Conservation (phyloP, 37 sponge, comb jelly and placozoan genomes). For the Amphimedon queenslandica region DNA sequence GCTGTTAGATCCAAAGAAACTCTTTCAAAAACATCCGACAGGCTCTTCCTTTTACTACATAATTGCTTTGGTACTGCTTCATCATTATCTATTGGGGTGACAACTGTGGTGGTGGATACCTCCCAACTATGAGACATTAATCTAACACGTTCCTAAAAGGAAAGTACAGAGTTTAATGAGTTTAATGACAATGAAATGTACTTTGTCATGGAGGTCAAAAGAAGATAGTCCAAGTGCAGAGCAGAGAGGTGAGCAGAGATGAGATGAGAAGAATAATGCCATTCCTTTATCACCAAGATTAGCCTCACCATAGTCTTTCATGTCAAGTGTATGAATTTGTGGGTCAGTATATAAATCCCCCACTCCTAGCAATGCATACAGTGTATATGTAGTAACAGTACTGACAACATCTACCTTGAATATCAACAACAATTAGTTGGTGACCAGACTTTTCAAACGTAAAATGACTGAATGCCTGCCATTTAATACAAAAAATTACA, state of each 20-base stretch:
- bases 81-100: too few species aligned
- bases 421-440: constrained; percentile 84
- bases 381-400: neutral
- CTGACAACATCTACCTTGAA: constrained; percentile 61
- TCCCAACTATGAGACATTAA: constrained; percentile 25
- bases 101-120: constrained; percentile 19
- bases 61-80: too few species aligned
- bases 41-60: neutral
- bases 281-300: constrained; percentile 83
- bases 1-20: neutral
- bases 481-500: neutral
- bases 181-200: neutral
- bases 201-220: constrained; percentile 66
- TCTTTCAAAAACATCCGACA: neutral
- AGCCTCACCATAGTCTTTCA: constrained; percentile 73
- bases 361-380: constrained; percentile 50
- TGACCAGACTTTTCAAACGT: constrained; percentile 86
- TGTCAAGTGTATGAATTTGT: constrained; percentile 83
- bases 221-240: constrained; percentile 44
- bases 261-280: constrained; percentile 92
- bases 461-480: constrained; percentile 92
- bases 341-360: constrained; percentile 97
- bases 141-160: constrained; percentile 6
- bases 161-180: neutral
- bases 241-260: constrained; percentile 81